Evolutionary conservation across 2,113 vertebrate genomes (phyloP).

Genomic region (Orientallactaga bullata): DNA sequence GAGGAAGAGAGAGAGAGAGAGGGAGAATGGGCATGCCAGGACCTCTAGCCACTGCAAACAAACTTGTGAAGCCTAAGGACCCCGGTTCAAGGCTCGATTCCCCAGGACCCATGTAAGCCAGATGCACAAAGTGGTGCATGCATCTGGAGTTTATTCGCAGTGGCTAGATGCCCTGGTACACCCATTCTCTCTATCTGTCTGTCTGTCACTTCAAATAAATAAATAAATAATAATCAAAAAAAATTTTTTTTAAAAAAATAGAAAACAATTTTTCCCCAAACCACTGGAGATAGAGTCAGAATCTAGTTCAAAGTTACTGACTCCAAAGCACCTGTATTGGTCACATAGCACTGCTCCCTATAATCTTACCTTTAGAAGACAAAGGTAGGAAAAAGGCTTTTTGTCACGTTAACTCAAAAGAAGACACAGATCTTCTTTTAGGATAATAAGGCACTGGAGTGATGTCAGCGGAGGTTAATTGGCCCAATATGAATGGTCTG

Average conservation of each 20-base stretch:
- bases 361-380: not conserved
- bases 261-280: conserved; percentile 1
- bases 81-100: no score
- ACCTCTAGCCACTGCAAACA: no score
- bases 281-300: conserved; percentile 31
- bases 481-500: not conserved
- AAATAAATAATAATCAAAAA: no score
- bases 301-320: not conserved
- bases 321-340: not conserved
- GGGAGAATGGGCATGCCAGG: no score
- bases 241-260: no score
- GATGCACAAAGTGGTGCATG: no score
- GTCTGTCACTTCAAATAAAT: no score
- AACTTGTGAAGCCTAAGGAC: no score
- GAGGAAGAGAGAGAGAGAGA: not conserved
- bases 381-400: conserved; percentile 44
- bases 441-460: not conserved
- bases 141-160: no score
- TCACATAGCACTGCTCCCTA: not conserved
- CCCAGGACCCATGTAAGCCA: no score
- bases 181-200: no score
- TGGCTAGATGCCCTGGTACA: no score
- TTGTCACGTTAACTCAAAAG: not conserved
- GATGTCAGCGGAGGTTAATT: conserved; percentile 19
- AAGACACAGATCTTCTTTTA: conserved; percentile 32